Conservation (phyloP, 2,797 vertebrate genomes). For the Ispidina picta region DNA sequence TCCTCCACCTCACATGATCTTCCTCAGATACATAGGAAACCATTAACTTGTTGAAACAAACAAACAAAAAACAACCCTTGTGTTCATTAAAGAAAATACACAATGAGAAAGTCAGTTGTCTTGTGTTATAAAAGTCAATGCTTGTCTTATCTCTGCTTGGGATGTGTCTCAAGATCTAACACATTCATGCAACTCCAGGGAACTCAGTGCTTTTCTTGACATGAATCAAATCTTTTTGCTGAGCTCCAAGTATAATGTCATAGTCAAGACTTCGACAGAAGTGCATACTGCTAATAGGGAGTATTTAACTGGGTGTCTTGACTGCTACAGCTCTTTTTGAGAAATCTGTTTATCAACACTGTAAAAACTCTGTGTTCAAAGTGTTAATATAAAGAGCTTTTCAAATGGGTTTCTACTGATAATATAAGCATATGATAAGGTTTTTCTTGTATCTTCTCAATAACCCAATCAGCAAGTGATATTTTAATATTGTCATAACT, state of each 20-base stretch:
- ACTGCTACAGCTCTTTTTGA: neutral
- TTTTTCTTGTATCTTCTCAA: neutral
- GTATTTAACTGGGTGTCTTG: neutral
- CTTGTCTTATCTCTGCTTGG: neutral
- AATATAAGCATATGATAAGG: neutral
- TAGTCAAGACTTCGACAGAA: neutral
- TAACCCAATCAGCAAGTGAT: neutral
- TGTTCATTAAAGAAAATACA: neutral
- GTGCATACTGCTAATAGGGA: neutral
- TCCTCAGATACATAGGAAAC: neutral
- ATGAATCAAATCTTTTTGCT: neutral
- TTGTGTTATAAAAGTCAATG: neutral
- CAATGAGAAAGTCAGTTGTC: neutral
- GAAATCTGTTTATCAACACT: neutral
- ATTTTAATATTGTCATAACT: neutral
- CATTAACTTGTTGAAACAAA: neutral
- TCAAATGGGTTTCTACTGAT: neutral
- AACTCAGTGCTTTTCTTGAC: neutral
- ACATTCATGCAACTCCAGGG: neutral
- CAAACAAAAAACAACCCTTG: neutral
- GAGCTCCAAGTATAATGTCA: neutral
- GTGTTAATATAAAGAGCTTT: neutral
- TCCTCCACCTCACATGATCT: neutral
- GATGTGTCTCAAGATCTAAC: neutral
- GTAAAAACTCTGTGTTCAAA: neutral